These are phyloP conservation scores for Malurus splendens DNA, from an alignment of 2,797 vertebrate genomes.

Conservation along the genomic window DNA sequence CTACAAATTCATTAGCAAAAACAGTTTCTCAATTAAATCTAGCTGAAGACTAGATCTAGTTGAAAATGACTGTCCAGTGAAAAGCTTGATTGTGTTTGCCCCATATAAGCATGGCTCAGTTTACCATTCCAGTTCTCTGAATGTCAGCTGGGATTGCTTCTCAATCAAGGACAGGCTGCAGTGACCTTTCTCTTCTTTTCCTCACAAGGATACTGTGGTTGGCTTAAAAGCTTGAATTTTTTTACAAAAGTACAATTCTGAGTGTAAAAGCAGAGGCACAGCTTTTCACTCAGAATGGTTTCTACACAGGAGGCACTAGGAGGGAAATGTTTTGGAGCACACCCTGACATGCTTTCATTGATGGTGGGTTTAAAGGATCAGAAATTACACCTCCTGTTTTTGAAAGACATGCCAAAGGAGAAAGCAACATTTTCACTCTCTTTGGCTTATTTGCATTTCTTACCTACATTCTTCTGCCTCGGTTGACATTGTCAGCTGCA, in stretches of 20 bases:
- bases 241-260: background rate
- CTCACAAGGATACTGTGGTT: background rate
- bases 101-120: background rate
- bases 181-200: conserved; percentile 12
- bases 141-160: background rate
- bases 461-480: background rate
- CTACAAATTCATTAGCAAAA: conserved; percentile 56
- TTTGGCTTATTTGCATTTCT: conserved; percentile 18
- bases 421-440: conserved; percentile 1
- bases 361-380: background rate
- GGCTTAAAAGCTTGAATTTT: background rate
- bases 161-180: background rate
- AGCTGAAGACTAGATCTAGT: background rate
- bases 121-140: background rate
- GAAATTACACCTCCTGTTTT: conserved; percentile 15
- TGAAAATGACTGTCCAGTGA: background rate
- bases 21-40: conserved; percentile 38
- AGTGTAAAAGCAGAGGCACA: background rate
- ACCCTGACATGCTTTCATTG: background rate
- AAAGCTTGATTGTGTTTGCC: background rate
- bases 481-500: background rate
- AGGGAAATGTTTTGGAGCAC: background rate
- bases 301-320: background rate
- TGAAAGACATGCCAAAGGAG: background rate
- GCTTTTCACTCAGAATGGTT: background rate